These are phyloP conservation scores for Rhodinocichla rosea DNA, from an alignment of 2,113 vertebrate genomes.

Conservation along the genomic window DNA sequence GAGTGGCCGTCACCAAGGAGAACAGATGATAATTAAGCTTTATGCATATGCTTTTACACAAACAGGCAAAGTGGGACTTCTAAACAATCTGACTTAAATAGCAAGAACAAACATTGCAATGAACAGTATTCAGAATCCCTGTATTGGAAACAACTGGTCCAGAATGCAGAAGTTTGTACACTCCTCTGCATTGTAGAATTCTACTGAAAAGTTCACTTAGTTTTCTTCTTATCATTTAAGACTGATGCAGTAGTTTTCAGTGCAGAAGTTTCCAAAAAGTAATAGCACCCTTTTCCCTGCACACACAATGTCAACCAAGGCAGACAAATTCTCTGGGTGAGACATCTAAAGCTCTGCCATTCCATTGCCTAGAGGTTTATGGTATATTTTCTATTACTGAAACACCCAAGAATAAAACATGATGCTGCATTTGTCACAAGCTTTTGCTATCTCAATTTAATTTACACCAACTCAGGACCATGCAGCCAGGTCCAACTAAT, in stretches of 20 bases:
- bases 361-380: not conserved
- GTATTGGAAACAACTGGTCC: not conserved
- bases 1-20: slow-evolving; percentile 37
- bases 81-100: slow-evolving; percentile 24
- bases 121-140: not conserved
- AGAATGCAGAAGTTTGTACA: not conserved
- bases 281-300: not conserved
- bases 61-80: slow-evolving; percentile 32
- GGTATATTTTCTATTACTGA: not conserved
- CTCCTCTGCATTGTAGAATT: not conserved
- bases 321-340: not conserved
- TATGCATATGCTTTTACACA: slow-evolving; percentile 52
- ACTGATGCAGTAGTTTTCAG: not conserved
- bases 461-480: not conserved
- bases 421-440: not conserved
- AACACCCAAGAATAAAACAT: not conserved
- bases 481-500: not conserved
- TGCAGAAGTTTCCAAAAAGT: not conserved
- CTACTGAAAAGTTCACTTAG: not conserved
- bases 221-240: not conserved
- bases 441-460: not conserved
- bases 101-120: not conserved
- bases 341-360: not conserved
- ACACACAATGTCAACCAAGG: not conserved
- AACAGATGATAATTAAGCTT: slow-evolving; percentile 56